phyloP scores from a whole-genome alignment of 2,888 invertebrate species.

The Drymonia ruficornis region DNA sequence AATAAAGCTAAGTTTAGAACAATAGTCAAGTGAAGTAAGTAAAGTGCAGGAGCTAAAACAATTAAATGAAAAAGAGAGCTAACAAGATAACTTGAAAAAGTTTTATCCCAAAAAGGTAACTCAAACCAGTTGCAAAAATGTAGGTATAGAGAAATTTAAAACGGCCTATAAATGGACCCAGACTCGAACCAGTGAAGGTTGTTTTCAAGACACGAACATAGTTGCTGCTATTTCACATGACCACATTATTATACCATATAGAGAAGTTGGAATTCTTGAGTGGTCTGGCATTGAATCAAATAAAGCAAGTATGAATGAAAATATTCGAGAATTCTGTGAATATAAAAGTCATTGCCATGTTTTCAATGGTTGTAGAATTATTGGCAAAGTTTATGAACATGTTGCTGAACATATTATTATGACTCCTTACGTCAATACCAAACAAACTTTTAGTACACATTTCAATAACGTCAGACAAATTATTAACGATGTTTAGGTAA shows the following conservation, averaged over 20 bases:
- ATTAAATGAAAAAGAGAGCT: no score
- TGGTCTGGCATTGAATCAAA: background rate
- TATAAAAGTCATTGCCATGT: background rate
- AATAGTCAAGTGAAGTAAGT: no score
- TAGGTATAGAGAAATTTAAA: background rate
- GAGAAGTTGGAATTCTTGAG: background rate
- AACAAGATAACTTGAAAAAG: no score
- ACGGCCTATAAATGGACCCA: background rate
- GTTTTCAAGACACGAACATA: constrained; percentile 31
- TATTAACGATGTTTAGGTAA: no score
- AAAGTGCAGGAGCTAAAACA: no score
- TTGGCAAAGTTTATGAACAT: no score
- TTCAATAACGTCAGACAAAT: no score
- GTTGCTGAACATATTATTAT: no score
- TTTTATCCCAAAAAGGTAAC: background rate
- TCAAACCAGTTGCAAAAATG: background rate
- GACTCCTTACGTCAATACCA: no score
- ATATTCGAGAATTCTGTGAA: constrained; percentile 1
- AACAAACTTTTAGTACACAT: no score
- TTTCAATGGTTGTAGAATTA: no score
- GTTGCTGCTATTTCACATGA: constrained; percentile 6
- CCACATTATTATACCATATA: constrained; percentile 7
- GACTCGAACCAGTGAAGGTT: constrained; percentile 30
- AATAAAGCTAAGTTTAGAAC: no score
- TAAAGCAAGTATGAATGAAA: background rate